phyloP scores from a whole-genome alignment of 2,113 vertebrate species.

The Myxocyprinus asiaticus region DNA sequence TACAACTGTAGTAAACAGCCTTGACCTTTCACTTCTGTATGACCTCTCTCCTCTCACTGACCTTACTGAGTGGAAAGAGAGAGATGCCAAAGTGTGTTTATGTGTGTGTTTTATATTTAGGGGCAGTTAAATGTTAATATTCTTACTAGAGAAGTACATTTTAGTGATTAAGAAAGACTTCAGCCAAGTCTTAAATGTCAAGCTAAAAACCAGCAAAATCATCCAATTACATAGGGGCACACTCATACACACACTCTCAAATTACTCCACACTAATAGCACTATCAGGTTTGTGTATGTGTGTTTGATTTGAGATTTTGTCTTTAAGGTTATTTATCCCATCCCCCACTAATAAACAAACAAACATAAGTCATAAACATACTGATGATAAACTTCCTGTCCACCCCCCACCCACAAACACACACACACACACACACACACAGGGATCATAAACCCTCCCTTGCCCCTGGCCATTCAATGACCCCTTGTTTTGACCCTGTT shows the following conservation, averaged over 20 bases:
- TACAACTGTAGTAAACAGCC: constrained; percentile 45
- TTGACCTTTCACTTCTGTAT: constrained; percentile 45
- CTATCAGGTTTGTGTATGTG: background rate
- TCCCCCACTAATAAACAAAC: constrained; percentile 33
- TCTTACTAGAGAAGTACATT: no score
- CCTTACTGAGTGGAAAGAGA: background rate
- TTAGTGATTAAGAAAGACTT: background rate
- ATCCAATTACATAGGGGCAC: no score
- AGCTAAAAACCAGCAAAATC: no score
- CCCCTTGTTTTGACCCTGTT: constrained; percentile 22
- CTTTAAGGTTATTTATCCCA: background rate
- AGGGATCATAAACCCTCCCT: constrained; percentile 26
- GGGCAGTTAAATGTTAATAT: no score
- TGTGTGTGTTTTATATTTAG: no score
- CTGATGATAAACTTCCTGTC: constrained; percentile 36
- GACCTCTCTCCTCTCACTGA: constrained; percentile 40
- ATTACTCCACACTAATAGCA: background rate
- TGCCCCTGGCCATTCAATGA: constrained; percentile 4
- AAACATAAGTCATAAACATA: constrained; percentile 30
- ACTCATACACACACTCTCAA: background rate
- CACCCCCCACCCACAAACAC: background rate
- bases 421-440: background rate
- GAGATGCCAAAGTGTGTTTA: background rate
- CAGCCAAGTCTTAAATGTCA: no score
- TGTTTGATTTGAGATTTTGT: background rate